phyloP scores from a whole-genome alignment of 2,888 invertebrate species.

The Gastracanthus pulcherrimus region DNA sequence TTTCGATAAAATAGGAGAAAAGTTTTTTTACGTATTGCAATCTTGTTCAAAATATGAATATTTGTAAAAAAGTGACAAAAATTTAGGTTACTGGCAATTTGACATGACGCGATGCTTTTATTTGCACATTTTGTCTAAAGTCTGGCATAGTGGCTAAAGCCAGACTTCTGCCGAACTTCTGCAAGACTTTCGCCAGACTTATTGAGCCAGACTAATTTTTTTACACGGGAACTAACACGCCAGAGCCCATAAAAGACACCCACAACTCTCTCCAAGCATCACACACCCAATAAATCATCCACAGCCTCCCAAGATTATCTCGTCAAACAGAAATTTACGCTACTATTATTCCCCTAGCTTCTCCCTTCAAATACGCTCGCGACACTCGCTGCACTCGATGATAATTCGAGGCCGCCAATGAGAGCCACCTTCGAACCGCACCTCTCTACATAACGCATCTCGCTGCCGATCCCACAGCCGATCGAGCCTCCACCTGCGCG shows the following conservation, averaged over 20 bases:
- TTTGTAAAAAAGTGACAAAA: too few relatives aligned
- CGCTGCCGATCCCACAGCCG: not conserved
- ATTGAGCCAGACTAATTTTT: too few relatives aligned
- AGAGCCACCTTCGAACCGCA: not conserved
- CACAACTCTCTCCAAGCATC: not conserved
- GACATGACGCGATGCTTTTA: too few relatives aligned
- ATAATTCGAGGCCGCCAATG: conserved; percentile 7
- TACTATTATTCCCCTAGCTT: conserved; percentile 41
- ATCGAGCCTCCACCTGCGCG: not conserved
- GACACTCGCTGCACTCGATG: not conserved
- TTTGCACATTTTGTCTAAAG: too few relatives aligned
- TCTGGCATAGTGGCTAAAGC: too few relatives aligned
- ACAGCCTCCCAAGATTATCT: conserved; percentile 32
- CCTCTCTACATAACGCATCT: conserved; percentile 1
- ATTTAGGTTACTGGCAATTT: too few relatives aligned
- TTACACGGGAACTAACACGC: not conserved
- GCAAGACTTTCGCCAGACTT: too few relatives aligned
- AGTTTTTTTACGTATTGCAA: too few relatives aligned
- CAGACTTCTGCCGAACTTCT: too few relatives aligned
- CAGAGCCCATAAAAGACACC: not conserved
- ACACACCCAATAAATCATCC: conserved; percentile 33
- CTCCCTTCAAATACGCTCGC: not conserved
- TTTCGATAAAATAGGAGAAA: too few relatives aligned
- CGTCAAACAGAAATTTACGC: conserved; percentile 49
- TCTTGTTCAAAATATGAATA: too few relatives aligned